These are phyloP conservation scores for Agrotis exclamationis DNA, from an alignment of 2,888 invertebrate genomes.

Conservation along the genomic window DNA sequence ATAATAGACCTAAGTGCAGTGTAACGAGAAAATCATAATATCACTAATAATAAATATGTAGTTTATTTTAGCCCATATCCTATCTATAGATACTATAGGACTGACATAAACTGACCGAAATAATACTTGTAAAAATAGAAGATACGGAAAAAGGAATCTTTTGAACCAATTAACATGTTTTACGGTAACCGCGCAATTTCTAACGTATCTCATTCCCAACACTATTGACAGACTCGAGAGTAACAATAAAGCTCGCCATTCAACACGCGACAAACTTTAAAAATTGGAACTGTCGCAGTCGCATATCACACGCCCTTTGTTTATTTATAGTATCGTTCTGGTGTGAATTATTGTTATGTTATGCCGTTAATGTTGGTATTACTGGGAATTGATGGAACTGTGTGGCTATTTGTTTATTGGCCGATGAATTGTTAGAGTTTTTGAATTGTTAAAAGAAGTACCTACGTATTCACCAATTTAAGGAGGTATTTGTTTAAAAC, in stretches of 20 bases:
- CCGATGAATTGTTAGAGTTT: conserved; percentile 11
- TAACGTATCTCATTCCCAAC: conserved; percentile 57
- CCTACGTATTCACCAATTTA: not conserved
- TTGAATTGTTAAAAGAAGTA: not conserved
- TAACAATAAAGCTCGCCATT: conserved; percentile 64
- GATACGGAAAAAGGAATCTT: not conserved
- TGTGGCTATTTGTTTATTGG: conserved; percentile 23
- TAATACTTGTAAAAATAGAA: too few species aligned
- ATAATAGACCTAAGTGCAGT: too few species aligned
- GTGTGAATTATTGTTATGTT: conserved; percentile 64
- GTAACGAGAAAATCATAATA: too few species aligned
- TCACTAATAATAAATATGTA: too few species aligned
- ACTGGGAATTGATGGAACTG: conserved; percentile 43
- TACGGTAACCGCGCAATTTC: conserved; percentile 43
- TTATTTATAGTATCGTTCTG: conserved; percentile 58
- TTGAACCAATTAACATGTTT: conserved; percentile 40
- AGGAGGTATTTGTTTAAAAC: too few species aligned
- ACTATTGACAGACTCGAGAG: conserved; percentile 58
- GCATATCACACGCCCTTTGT: conserved; percentile 61
- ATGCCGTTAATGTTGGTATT: conserved; percentile 57
- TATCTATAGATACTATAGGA: too few species aligned
- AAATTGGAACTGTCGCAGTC: conserved; percentile 60
- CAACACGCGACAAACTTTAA: conserved; percentile 59
- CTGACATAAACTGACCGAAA: too few species aligned
- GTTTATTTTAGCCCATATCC: too few species aligned